Percentiles rank a stretch among this genome's conserved stretches.
Evolutionary conservation across 2,888 invertebrate genomes (phyloP).

Genomic region (Acronicta aceris): DNA sequence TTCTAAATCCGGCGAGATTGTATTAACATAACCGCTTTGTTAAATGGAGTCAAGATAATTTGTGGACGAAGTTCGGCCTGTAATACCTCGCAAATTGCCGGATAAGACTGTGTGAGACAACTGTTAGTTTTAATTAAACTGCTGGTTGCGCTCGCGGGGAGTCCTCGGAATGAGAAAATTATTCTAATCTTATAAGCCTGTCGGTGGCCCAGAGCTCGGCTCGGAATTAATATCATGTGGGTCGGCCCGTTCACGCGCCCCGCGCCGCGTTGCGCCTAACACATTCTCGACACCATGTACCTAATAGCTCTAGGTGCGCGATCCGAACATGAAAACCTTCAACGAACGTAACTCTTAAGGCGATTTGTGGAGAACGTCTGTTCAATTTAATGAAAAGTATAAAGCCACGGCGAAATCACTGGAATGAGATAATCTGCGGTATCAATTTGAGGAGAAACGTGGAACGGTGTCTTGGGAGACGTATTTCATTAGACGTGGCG

Average conservation of each 20-base stretch:
- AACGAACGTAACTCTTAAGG: slow-evolving; percentile 65
- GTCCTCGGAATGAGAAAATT: slow-evolving; percentile 87
- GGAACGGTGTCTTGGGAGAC: slow-evolving; percentile 77
- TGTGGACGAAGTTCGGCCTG: slow-evolving; percentile 88
- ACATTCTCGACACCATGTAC: slow-evolving; percentile 38
- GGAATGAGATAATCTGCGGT: slow-evolving; percentile 82
- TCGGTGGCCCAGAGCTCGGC: slow-evolving; percentile 80
- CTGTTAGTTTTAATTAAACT: slow-evolving; percentile 90
- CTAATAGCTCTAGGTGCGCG: slow-evolving; percentile 28
- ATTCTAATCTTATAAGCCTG: slow-evolving; percentile 88
- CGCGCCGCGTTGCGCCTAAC: slow-evolving; percentile 14
- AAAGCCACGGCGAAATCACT: slow-evolving; percentile 76
- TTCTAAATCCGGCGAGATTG: slow-evolving; percentile 83
- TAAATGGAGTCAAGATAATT: slow-evolving; percentile 88
- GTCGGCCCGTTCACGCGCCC: slow-evolving; percentile 62
- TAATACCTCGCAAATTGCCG: slow-evolving; percentile 89
- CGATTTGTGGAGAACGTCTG: slow-evolving; percentile 71
- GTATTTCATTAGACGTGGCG: slow-evolving; percentile 79
- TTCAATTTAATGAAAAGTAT: slow-evolving; percentile 84
- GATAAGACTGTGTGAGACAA: slow-evolving; percentile 89
- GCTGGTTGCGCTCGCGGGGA: slow-evolving; percentile 86
- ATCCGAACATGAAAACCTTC: slow-evolving; percentile 54
- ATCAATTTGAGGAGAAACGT: slow-evolving; percentile 81
- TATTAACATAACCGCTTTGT: slow-evolving; percentile 88
- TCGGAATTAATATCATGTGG: slow-evolving; percentile 82